These are phyloP conservation scores for Amia ocellicauda DNA, from an alignment of 2,113 vertebrate genomes.

Conservation along the genomic window DNA sequence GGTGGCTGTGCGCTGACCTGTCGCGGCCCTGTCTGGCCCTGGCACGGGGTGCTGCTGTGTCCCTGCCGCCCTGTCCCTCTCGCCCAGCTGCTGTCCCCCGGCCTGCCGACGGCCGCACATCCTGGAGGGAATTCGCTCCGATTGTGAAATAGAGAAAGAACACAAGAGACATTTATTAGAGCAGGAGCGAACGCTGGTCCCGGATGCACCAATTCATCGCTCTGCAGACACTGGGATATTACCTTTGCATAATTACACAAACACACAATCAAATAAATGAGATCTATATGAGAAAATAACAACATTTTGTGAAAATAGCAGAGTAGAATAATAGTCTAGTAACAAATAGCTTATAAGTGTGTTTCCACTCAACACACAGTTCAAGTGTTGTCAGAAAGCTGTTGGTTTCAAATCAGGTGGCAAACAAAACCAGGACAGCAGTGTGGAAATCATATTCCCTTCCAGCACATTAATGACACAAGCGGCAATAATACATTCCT, in stretches of 20 bases:
- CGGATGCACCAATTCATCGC: conserved; percentile 10
- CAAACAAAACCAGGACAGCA: too few species aligned
- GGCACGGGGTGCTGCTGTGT: background rate
- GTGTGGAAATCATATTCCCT: background rate
- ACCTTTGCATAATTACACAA: background rate
- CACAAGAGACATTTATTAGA: conserved; percentile 42
- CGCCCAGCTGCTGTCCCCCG: conserved; percentile 71
- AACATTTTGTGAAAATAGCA: too few species aligned
- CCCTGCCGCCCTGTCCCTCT: conserved; percentile 39
- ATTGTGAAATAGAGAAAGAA: conserved; percentile 51
- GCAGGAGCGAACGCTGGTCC: conserved; percentile 44
- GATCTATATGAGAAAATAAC: too few species aligned
- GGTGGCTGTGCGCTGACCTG: too few species aligned
- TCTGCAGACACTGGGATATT: background rate
- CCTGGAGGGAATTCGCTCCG: conserved; percentile 63
- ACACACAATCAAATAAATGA: conserved; percentile 11
- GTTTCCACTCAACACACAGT: too few species aligned
- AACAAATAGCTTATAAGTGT: too few species aligned
- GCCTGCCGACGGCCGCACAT: conserved; percentile 69
- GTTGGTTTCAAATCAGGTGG: too few species aligned
- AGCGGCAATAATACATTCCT: conserved; percentile 5
- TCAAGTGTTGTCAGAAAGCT: too few species aligned
- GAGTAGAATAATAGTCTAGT: too few species aligned
- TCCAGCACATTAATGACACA: too few species aligned
- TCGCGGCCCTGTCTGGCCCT: background rate